Base-by-base conservation (phyloP, 2,888 invertebrate species). In the Apotomis turbidana region DNA sequence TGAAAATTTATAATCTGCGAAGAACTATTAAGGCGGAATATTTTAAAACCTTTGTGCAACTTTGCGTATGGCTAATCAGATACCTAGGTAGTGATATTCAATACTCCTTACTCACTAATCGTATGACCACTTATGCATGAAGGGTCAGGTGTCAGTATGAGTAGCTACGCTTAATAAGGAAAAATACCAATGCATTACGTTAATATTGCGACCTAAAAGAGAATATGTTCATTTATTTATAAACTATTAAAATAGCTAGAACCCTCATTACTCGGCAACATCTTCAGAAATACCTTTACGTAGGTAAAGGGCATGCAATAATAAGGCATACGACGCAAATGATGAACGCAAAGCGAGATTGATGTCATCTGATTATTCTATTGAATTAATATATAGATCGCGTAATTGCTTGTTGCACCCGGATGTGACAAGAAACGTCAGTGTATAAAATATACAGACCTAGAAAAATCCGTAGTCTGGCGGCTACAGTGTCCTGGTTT, bases 251-350 rank as follows among this genome's bases (percentile, higher is more conserved):
- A 44, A 72, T 49, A 58, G 27, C 55, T 51, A 68, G 12, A 63
- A 36, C 52, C 62, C 72, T 62, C 68, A 68, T 72, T 68, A 72
- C 57, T 46, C 44, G 60, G 68, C 78, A 79, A 83, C 83, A 84
- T 85, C 87, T 86, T 85, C 85, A 87, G 78, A 86, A 85, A 87
- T 85, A 85, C 81, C 83, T 87, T 83, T 81, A 81, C 82, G 79
- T 84, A 81, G 82, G 79, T 84, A 90, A 90, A 89, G 87, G 88
- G 85, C 88, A 88, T 78, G 78, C 79, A 76, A 77, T 77, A 77
- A 75, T 57, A 73, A 75, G 71, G 74, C 68, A 67, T 73, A 41
- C 41, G 57, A 58, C 68, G 68, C 68, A 72, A 72, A 72, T 63
- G 72, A 63, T 68, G 52, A 72, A 58, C 72, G 68, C 58, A 27